phyloP scores from a whole-genome alignment of 2,797 vertebrate species.

The Hybognathus amarus region DNA sequence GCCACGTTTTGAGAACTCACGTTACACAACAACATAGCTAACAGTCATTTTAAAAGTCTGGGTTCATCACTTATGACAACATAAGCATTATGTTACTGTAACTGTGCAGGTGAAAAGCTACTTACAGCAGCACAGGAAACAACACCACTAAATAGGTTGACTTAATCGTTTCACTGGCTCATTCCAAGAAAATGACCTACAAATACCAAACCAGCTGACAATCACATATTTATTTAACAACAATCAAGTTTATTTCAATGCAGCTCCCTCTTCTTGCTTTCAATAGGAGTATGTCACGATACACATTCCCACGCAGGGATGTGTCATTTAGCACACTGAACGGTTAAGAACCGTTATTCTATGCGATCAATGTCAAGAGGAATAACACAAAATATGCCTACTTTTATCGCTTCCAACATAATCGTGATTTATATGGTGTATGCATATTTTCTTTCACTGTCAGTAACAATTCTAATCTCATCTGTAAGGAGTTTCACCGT shows the following conservation, averaged over 20 bases:
- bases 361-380: neutral
- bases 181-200: constrained; percentile 10
- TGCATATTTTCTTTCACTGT: neutral
- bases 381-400: neutral
- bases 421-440: too few relatives aligned
- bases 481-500: constrained; percentile 15
- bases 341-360: constrained; percentile 31
- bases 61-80: neutral
- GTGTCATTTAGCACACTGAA: constrained; percentile 5
- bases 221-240: neutral
- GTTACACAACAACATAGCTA: constrained; percentile 2
- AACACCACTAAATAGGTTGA: neutral
- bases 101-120: neutral
- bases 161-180: neutral
- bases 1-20: neutral
- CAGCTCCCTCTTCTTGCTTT: neutral
- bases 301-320: constrained; percentile 29
- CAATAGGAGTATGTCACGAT: neutral
- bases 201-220: constrained; percentile 7
- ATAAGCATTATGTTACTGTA: neutral
- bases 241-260: neutral
- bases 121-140: neutral
- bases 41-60: neutral
- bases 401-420: neutral
- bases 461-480: neutral